Evolutionary conservation across 2,113 vertebrate genomes (phyloP).

Genomic region (Acrocephalus arundinaceus): DNA sequence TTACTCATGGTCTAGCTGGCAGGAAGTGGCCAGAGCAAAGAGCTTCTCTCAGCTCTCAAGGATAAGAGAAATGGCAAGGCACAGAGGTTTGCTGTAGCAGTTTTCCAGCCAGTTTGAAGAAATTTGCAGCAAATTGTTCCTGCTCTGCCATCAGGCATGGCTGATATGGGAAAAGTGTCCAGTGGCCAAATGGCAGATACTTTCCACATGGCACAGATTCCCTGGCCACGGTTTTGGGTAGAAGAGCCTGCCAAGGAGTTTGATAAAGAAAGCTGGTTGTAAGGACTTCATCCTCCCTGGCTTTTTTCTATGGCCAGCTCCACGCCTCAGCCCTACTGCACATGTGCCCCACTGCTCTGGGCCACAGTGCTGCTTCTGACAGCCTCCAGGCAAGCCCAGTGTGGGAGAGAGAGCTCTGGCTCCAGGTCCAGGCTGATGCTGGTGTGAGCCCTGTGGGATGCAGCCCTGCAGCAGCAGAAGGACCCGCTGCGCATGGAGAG

Average conservation of each 20-base stretch:
- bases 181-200: not conserved
- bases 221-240: not conserved
- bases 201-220: not conserved
- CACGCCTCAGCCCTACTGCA: not conserved
- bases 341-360: not conserved
- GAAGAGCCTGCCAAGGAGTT: not conserved
- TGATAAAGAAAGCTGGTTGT: not conserved
- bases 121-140: not conserved
- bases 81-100: not conserved
- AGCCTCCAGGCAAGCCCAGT: not conserved
- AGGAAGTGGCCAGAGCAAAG: not conserved
- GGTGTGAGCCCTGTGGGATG: fast-evolving
- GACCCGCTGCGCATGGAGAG: fast-evolving
- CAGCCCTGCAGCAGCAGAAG: not conserved
- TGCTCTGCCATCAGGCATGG: not conserved
- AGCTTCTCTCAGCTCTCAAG: not conserved
- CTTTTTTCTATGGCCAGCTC: not conserved
- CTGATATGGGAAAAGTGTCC: not conserved
- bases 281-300: not conserved
- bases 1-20: not conserved
- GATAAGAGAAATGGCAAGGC: not conserved
- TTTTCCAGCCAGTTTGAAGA: not conserved
- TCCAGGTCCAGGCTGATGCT: not conserved
- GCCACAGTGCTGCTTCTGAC: not conserved
- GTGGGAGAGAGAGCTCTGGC: fast-evolving